phyloP scores from a whole-genome alignment of 2,888 invertebrate species.

The Caenorhabditis drosophilae region DNA sequence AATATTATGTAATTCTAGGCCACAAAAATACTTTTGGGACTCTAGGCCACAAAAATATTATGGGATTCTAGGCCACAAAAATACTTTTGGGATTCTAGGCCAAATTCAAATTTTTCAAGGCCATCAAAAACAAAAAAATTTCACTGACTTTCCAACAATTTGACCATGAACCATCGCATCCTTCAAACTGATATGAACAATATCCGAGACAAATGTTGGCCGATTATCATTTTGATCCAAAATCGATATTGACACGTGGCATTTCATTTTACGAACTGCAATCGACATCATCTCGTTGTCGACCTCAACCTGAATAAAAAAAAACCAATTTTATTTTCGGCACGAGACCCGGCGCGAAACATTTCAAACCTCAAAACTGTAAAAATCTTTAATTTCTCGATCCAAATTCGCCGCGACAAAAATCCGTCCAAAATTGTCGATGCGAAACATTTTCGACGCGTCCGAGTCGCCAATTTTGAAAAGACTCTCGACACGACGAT shows the following conservation, averaged over 20 bases:
- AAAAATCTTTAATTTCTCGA: not conserved
- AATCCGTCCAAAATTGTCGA: conserved; percentile 39
- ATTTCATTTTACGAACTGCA: conserved; percentile 5
- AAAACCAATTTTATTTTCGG: too few relatives aligned
- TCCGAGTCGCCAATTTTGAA: conserved; percentile 35
- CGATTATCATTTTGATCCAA: conserved; percentile 48
- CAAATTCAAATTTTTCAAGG: too few relatives aligned
- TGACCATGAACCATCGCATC: conserved; percentile 25
- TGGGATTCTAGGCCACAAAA: too few relatives aligned
- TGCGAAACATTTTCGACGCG: conserved; percentile 20
- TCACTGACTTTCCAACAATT: conserved; percentile 9
- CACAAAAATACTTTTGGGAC: too few relatives aligned
- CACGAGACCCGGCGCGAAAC: too few relatives aligned
- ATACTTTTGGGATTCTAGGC: too few relatives aligned
- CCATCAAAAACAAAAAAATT: too few relatives aligned
- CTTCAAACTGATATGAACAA: conserved; percentile 68
- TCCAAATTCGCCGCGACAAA: conserved; percentile 25
- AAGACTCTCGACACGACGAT: conserved; percentile 11
- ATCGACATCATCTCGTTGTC: conserved; percentile 19
- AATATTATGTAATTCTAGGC: too few relatives aligned
- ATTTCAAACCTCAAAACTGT: conserved; percentile 15
- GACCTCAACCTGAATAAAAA: conserved; percentile 15
- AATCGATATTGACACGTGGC: conserved; percentile 24
- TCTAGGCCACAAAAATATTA: too few relatives aligned
- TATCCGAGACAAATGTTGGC: conserved; percentile 25